Conservation (phyloP, 2,797 vertebrate species). For the Periparus ater region DNA sequence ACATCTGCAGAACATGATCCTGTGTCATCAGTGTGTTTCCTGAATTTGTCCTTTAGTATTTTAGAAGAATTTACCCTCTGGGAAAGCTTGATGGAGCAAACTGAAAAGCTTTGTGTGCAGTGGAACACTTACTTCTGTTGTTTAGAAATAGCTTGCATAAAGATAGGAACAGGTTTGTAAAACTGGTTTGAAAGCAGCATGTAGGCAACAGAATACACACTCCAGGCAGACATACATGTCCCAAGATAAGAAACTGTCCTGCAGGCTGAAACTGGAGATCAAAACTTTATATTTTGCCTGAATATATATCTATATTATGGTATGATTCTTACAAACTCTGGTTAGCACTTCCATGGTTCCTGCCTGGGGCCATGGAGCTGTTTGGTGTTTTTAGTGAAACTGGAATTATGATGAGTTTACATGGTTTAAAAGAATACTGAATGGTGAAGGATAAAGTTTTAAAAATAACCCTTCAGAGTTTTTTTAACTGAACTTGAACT, state of each 20-base stretch:
- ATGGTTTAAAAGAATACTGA: neutral
- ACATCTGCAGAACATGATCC: neutral
- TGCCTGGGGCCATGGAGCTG: neutral
- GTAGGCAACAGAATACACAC: neutral
- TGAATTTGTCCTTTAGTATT: neutral
- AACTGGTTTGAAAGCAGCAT: neutral
- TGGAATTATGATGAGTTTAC: neutral
- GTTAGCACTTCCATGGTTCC: neutral
- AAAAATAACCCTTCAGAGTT: neutral
- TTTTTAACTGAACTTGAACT: conserved; percentile 47
- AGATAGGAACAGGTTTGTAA: neutral
- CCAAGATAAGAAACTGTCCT: neutral
- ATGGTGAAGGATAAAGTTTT: neutral
- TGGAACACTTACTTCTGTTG: neutral
- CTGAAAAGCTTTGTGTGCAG: neutral
- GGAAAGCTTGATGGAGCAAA: neutral
- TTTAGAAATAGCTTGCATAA: neutral
- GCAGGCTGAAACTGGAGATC: neutral
- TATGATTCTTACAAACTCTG: neutral
- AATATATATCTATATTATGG: neutral
- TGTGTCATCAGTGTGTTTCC: neutral
- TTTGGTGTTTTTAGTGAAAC: neutral
- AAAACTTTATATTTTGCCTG: neutral
- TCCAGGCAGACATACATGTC: neutral
- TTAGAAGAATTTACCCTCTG: neutral